Evolutionary conservation across 1,140 invertebrate species (phyloP), one percentile per base, ranked within the genome.

Genomic region (Tetragonula clypearis): DNA sequence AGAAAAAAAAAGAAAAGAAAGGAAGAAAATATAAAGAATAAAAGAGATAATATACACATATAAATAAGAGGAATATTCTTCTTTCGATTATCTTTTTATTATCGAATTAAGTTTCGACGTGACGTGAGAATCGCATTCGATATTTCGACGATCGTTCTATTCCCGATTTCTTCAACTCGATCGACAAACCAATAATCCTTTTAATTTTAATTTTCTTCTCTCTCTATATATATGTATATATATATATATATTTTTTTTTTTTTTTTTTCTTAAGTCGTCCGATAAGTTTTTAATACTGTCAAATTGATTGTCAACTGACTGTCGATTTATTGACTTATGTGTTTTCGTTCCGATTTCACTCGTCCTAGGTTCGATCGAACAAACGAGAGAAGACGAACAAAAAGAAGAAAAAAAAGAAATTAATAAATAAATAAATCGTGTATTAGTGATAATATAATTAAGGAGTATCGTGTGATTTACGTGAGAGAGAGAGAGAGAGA

Each of bases 261-360:
- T 66, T n/a, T 21, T 55, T 73, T n/a, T 58, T 62, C 1, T n/a
- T 78, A 71, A 71, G 19, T 77, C 19, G 12, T 72, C 60, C 56
- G 78, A 79, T 76, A 69, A 85, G 81, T 85, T 81, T 84, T 75
- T 87, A 79, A 66, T 41, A 65, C 41, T 82, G 66, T 75, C 19
- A 12, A 81, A 15, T 17, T 53, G 41, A 49, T 49, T 5, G 60
- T 62, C n/a, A 62, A n/a, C 53, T n/a, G n/a, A 26, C 30, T 21
- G 17, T 66, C 26, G 49, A 74, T 35, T 26, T 30, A 76, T n/a
- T 8, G 49, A 58, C n/a, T 77, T 78, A 23, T 65, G 19, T n/a
- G 14, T 30, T 53, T 77, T 60, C 35, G 23, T 53, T 62, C 17
- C 69, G 17, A 73, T 83, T 83, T 68, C 58, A 56, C 56, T 83